Evolutionary conservation across 2,113 vertebrate species (phyloP), one percentile per base, ranked within the genome.

Genomic region (Ailurus styani): DNA sequence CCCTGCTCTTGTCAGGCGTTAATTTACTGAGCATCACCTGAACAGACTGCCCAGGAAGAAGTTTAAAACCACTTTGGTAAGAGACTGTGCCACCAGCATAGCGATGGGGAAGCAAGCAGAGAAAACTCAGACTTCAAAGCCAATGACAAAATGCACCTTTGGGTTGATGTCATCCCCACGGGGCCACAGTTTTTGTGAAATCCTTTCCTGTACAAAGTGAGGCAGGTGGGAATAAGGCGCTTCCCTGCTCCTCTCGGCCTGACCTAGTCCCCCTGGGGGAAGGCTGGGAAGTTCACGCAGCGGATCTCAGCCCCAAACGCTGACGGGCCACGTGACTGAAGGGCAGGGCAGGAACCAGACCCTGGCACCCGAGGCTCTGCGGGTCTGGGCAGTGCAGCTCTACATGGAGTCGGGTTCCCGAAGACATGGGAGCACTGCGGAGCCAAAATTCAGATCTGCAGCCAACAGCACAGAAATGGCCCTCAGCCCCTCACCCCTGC

Each of bases 291-390:
- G 11, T 0, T 9, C 31, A 2, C 42, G 3, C 50, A 47, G 3
- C 0, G 9, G 14, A 13, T 7, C 21, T 18, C 66, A 68, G 68
- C 34, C 21, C 78, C 42, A 29, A 3, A 21, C 6, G 29, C 9
- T 1, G 57, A 27, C 23, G 18, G 60, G 7, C n/a, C 10, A 5
- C 0, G 0, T 3, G n/a, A 31, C 52, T 3, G 7, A 50, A 1
- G 6, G 75, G 52, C 37, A 15, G n/a, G 29, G 42, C 25, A 37
- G 68, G 25, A 31, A 12, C 31, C 45, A 68, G n/a, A 45, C 66
- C n/a, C n/a, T 8, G 34, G 31, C 50, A 5, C 7, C 0, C 0
- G 6, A 25, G 57, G 55, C 55, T 57, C 42, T 0, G 4, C 45
- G 52, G n/a, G 55, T 21, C 8, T 3, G 0, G 0, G 25, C 6